Evolutionary conservation across 2,797 vertebrate species (phyloP).

Genomic region (Taenioides sp.): DNA sequence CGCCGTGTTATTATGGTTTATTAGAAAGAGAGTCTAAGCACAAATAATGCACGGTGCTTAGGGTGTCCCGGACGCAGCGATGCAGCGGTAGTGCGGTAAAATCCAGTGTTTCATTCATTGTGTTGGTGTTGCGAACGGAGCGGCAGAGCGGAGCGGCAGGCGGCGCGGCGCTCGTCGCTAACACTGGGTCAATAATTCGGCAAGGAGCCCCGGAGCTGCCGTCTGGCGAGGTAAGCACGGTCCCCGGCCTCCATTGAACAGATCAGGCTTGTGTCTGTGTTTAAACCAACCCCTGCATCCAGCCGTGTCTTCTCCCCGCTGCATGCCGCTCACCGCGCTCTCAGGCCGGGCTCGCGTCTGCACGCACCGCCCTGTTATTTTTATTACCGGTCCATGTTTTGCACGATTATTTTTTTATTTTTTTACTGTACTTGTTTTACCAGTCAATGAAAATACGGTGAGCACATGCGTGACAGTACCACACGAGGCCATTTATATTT

Average conservation of each 20-base stretch:
- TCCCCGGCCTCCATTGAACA: not conserved
- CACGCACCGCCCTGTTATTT: constrained; percentile 14
- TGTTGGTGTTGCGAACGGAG: constrained; percentile 30
- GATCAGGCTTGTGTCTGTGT: not conserved
- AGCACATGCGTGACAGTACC: not conserved
- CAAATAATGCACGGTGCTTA: constrained; percentile 12
- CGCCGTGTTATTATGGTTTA: constrained; percentile 52
- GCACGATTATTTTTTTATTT: not conserved
- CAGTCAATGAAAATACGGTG: not conserved
- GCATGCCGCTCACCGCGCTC: constrained; percentile 25
- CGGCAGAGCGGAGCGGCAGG: constrained; percentile 30
- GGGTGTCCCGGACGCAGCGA: constrained; percentile 18
- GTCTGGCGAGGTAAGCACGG: constrained; percentile 58
- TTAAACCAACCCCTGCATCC: constrained; percentile 52
- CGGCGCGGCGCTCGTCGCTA: constrained; percentile 45
- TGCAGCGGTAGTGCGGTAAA: constrained; percentile 10
- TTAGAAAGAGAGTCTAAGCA: constrained; percentile 36
- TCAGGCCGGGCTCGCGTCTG: constrained; percentile 34
- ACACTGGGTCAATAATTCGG: constrained; percentile 60
- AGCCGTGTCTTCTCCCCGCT: constrained; percentile 40
- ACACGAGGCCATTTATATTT: not conserved
- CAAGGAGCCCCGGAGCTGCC: constrained; percentile 31
- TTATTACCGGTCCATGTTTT: not conserved
- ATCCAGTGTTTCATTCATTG: constrained; percentile 37
- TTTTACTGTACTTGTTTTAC: rapidly evolving